Evolutionary conservation across 1,140 invertebrate species (phyloP).

Genomic region (Aporrectodea caliginosa): DNA sequence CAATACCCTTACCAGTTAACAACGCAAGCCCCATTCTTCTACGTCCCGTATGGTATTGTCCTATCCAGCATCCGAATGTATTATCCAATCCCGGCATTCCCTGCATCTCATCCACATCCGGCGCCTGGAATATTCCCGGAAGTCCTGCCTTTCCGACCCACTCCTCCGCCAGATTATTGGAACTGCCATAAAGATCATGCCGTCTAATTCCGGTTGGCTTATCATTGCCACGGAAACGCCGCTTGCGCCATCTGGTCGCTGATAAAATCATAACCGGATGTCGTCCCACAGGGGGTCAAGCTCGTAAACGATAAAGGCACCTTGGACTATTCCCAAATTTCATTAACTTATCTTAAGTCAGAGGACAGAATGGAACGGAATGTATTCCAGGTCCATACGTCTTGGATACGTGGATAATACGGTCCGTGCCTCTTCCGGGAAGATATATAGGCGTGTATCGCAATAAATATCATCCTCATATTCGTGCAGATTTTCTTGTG

Average conservation of each 20-base stretch:
- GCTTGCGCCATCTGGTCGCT: background rate
- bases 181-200: background rate
- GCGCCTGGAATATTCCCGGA: no score
- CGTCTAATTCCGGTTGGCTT: background rate
- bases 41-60: background rate
- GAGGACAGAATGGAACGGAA: no score
- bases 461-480: no score
- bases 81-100: background rate
- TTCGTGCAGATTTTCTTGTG: no score
- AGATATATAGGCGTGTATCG: no score
- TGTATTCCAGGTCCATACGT: no score
- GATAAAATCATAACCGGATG: slow-evolving; percentile 1
- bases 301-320: background rate
- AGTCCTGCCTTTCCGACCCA: no score
- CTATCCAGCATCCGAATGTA: background rate
- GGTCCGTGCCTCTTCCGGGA: no score
- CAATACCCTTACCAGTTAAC: background rate
- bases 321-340: background rate
- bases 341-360: slow-evolving; percentile 1
- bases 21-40: background rate
- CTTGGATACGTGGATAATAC: no score
- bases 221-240: background rate
- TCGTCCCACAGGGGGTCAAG: background rate
- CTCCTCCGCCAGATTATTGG: background rate
- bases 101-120: background rate